Evolutionary conservation across 2,113 vertebrate species (phyloP).

Genomic region (Rana temporaria): DNA sequence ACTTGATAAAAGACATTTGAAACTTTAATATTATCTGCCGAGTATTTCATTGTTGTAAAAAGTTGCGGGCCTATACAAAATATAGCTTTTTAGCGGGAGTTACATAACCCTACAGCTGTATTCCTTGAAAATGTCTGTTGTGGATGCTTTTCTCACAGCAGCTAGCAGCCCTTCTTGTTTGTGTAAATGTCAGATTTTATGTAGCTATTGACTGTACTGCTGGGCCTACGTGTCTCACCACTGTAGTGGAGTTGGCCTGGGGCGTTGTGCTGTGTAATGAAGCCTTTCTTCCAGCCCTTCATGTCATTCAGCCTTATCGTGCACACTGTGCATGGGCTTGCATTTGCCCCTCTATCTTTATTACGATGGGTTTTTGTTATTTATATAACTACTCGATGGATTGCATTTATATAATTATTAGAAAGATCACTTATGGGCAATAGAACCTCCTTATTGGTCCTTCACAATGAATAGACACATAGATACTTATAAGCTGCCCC

Average conservation of each 20-base stretch:
- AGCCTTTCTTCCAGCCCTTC: slow-evolving; percentile 63
- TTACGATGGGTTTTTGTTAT: slow-evolving; percentile 7
- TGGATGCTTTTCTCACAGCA: slow-evolving; percentile 65
- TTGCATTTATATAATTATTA: slow-evolving; percentile 25
- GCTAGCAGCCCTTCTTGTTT: slow-evolving; percentile 63
- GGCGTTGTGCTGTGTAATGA: slow-evolving; percentile 57
- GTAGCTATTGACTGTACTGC: slow-evolving; percentile 61
- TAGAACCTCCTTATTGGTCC: slow-evolving; percentile 12
- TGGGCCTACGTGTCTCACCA: slow-evolving; percentile 53
- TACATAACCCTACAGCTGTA: slow-evolving; percentile 44
- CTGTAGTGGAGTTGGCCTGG: slow-evolving; percentile 59
- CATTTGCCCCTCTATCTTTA: slow-evolving; percentile 48
- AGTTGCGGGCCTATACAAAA: neutral
- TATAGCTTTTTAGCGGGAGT: neutral
- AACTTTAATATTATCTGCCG: neutral
- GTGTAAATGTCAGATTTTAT: slow-evolving; percentile 64
- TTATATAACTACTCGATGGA: slow-evolving; percentile 33
- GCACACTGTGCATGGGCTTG: neutral
- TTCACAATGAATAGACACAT: slow-evolving; percentile 46
- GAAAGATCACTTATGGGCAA: neutral
- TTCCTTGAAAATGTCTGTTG: slow-evolving; percentile 59
- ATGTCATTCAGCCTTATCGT: slow-evolving; percentile 57
- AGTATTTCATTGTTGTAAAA: neutral
- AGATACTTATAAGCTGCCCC: slow-evolving; percentile 57
- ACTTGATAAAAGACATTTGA: accelerated